phyloP scores from a whole-genome alignment of 2,797 vertebrate genomes.

The Parauchenoglanis ngamensis region DNA sequence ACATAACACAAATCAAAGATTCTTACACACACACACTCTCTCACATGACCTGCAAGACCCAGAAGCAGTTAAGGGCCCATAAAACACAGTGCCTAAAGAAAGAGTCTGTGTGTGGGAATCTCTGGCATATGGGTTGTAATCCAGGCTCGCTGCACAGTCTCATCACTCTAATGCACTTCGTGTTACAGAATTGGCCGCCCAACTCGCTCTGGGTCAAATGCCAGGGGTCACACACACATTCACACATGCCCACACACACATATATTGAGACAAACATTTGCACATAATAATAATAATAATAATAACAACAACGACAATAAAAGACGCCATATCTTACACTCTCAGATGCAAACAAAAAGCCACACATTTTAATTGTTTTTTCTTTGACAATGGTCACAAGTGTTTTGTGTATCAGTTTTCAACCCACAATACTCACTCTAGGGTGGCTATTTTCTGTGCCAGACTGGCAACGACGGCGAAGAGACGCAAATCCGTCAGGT shows the following conservation, averaged over 20 bases:
- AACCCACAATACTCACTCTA: slow-evolving; percentile 81
- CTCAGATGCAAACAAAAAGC: not conserved
- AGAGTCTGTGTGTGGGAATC: slow-evolving; percentile 78
- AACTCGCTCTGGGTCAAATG: slow-evolving; percentile 30
- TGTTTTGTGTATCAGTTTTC: slow-evolving; percentile 31
- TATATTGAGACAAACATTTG: not conserved
- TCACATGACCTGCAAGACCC: slow-evolving; percentile 65
- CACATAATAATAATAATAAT: not conserved
- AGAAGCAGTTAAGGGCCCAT: slow-evolving; percentile 49
- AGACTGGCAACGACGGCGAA: slow-evolving; percentile 89
- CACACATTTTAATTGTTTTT: slow-evolving; percentile 27
- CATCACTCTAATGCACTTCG: slow-evolving; percentile 57
- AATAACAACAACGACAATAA: not conserved
- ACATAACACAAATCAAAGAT: not conserved
- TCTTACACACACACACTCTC: slow-evolving; percentile 7
- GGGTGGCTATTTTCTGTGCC: slow-evolving; percentile 87
- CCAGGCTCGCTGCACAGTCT: slow-evolving; percentile 59
- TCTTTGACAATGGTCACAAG: slow-evolving; percentile 66
- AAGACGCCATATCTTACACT: not conserved
- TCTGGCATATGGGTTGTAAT: slow-evolving; percentile 69
- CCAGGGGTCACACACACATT: slow-evolving; percentile 14
- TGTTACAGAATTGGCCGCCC: slow-evolving; percentile 38
- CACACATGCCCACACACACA: not conserved
- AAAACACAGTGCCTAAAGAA: slow-evolving; percentile 61
- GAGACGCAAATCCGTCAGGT: slow-evolving; percentile 89